A percentile compares a stretch with the other conserved stretches of the same genome.
Evolutionary conservation across 2,113 vertebrate species (phyloP).

Genomic region (Scopus umbretta): DNA sequence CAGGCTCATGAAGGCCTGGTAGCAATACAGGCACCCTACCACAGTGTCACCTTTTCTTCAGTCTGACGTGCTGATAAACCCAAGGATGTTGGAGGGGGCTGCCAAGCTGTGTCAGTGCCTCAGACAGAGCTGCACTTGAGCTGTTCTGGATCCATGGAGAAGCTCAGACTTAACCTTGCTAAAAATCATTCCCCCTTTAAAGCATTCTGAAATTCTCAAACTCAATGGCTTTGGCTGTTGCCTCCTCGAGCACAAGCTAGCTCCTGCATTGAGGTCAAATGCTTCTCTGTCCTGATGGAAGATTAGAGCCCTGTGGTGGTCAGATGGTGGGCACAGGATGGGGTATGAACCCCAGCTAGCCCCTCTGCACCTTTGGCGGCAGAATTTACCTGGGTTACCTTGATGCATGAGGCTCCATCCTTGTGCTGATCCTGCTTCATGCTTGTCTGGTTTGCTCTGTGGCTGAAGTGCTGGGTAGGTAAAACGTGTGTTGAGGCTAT

Average conservation of each 20-base stretch:
- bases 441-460: not conserved
- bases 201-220: not conserved
- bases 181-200: not conserved
- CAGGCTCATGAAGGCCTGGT: not conserved
- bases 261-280: not conserved
- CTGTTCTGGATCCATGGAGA: not conserved
- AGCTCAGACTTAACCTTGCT: not conserved
- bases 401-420: rapidly evolving
- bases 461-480: not conserved
- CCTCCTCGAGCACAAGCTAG: not conserved
- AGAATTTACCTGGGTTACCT: not conserved
- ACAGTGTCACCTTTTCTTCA: not conserved
- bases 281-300: not conserved
- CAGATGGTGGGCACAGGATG: no score
- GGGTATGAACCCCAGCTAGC: no score
- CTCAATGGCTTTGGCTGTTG: not conserved
- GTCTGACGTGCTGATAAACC: not conserved
- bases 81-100: not conserved
- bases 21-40: not conserved
- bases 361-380: not conserved
- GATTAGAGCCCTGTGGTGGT: not conserved
- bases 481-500: rapidly evolving
- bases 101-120: not conserved
- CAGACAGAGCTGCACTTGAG: not conserved
- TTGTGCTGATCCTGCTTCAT: not conserved